phyloP scores from a whole-genome alignment of 2,113 vertebrate species.

The Anser cygnoides region DNA sequence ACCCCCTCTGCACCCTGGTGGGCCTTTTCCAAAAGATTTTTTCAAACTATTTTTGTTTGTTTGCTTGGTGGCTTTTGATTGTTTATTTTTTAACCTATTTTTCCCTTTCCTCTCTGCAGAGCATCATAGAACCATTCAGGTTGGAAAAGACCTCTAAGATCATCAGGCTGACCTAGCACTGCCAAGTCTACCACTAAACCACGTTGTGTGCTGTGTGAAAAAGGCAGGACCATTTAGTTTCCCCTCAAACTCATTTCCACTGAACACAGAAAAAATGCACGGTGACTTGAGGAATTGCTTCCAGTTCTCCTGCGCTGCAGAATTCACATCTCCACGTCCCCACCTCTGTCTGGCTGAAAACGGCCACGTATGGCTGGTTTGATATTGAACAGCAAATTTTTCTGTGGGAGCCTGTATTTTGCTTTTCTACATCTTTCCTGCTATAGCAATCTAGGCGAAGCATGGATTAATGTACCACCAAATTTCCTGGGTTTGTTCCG shows the following conservation, averaged over 20 bases:
- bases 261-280: neutral
- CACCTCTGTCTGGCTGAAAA: neutral
- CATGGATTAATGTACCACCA: neutral
- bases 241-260: neutral
- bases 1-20: neutral
- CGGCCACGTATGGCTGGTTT: neutral
- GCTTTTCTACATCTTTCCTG: neutral
- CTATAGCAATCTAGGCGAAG: neutral
- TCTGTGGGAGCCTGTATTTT: neutral
- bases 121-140: neutral
- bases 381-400: neutral
- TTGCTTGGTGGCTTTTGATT: neutral
- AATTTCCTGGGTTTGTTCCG: neutral
- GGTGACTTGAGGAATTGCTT: neutral
- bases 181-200: too few relatives aligned
- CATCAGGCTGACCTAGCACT: too few relatives aligned
- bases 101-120: neutral
- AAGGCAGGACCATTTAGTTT: neutral
- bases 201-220: accelerated
- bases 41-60: neutral
- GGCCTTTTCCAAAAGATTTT: neutral
- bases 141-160: too few relatives aligned
- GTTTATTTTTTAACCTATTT: neutral
- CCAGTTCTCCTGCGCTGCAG: neutral
- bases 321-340: neutral